Evolutionary conservation across 1,140 invertebrate genomes (phyloP).

Genomic region (Pogonomyrmex californicus): DNA sequence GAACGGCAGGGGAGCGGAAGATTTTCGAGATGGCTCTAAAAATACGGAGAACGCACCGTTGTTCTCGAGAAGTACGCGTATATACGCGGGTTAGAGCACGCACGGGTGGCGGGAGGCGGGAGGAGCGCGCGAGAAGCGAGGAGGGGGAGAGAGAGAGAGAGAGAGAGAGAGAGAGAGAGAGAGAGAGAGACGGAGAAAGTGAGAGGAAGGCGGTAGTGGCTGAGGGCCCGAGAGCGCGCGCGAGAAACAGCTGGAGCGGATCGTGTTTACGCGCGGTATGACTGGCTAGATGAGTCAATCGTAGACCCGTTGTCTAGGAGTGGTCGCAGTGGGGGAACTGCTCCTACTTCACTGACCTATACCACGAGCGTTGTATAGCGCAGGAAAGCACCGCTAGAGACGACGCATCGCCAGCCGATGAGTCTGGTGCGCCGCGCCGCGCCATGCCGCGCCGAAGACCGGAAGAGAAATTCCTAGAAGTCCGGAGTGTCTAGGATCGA

Average conservation of each 20-base stretch:
- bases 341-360: constrained; percentile 85
- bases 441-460: constrained; percentile 12
- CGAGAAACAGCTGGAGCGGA: constrained; percentile 76
- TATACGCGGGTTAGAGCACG: background rate
- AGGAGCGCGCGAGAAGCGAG: background rate
- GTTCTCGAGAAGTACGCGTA: constrained; percentile 65
- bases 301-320: constrained; percentile 85
- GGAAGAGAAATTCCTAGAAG: constrained; percentile 46
- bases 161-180: background rate
- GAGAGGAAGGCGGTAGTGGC: constrained; percentile 23
- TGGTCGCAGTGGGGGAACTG: constrained; percentile 68
- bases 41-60: constrained; percentile 75
- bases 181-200: background rate
- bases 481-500: constrained; percentile 28
- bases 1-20: constrained; percentile 42
- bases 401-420: constrained; percentile 72
- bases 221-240: constrained; percentile 67
- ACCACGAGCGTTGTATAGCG: constrained; percentile 78
- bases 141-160: background rate
- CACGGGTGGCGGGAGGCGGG: background rate
- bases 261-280: constrained; percentile 79
- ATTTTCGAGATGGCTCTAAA: constrained; percentile 74
- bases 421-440: constrained; percentile 55
- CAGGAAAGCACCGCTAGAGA: constrained; percentile 74
- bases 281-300: constrained; percentile 86